Evolutionary conservation across 1,140 invertebrate genomes (phyloP).

Genomic region (Polypedilum vanderplanki): DNA sequence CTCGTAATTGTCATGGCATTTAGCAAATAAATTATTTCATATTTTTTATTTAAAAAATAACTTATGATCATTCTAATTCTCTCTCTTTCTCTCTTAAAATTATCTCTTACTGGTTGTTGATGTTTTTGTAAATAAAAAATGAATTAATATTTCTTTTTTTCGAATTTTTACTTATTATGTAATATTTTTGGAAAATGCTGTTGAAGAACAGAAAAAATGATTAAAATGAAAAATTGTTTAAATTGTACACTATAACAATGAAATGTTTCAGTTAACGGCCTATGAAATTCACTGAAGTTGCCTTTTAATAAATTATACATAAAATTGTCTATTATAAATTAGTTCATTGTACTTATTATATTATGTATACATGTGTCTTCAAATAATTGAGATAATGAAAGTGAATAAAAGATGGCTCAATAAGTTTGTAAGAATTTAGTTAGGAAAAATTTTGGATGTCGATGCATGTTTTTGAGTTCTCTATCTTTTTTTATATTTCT

Average conservation of each 20-base stretch:
- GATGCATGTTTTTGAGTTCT: too few relatives aligned
- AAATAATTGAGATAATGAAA: too few relatives aligned
- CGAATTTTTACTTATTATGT: neutral
- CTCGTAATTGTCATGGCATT: neutral
- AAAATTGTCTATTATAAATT: neutral
- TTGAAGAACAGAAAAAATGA: too few relatives aligned
- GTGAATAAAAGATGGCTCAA: too few relatives aligned
- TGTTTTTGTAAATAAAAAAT: constrained; percentile 2
- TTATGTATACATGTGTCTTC: too few relatives aligned
- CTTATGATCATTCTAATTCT: neutral
- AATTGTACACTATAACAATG: neutral
- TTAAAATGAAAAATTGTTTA: neutral
- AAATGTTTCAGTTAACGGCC: constrained; percentile 11
- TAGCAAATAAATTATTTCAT: neutral
- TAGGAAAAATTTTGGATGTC: too few relatives aligned
- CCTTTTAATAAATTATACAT: neutral
- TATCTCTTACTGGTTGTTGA: constrained; percentile 17
- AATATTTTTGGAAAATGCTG: too few relatives aligned
- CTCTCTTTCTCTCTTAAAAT: neutral
- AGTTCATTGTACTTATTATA: too few relatives aligned
- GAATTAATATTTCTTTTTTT: neutral
- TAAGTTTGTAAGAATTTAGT: too few relatives aligned
- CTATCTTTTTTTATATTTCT: too few relatives aligned
- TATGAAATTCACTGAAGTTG: constrained; percentile 9
- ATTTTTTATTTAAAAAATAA: too few relatives aligned